phyloP scores from a whole-genome alignment of 2,797 vertebrate species.

The Salarias fasciatus region DNA sequence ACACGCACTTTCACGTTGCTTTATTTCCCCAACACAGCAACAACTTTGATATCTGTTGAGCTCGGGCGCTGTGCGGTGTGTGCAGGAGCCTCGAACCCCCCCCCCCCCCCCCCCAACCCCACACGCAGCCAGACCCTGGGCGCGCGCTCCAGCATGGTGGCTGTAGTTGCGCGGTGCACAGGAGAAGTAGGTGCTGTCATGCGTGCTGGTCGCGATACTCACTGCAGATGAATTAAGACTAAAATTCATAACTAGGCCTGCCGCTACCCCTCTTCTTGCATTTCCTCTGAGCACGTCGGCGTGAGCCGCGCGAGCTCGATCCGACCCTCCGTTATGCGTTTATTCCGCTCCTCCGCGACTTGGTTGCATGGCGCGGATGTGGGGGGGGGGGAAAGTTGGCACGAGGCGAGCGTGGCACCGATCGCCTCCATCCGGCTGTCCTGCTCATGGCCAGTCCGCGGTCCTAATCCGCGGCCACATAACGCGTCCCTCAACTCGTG shows the following conservation, averaged over 20 bases:
- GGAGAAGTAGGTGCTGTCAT: constrained; percentile 48
- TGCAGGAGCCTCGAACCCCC: neutral
- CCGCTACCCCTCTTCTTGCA: constrained; percentile 18
- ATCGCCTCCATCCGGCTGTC: constrained; percentile 59
- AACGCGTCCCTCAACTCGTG: constrained; percentile 21
- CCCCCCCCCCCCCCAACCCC: neutral
- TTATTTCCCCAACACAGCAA: neutral
- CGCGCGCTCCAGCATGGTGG: constrained; percentile 29
- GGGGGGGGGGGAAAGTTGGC: constrained; percentile 74
- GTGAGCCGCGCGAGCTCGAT: constrained; percentile 32
- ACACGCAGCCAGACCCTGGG: neutral
- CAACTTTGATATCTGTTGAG: constrained; percentile 66
- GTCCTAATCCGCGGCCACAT: constrained; percentile 21
- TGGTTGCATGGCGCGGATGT: constrained; percentile 40
- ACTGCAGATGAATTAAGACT: constrained; percentile 61
- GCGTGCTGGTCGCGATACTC: constrained; percentile 32
- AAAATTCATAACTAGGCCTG: constrained; percentile 57
- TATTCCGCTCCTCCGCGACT: constrained; percentile 40
- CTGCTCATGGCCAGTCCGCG: constrained; percentile 34
- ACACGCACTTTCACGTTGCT: constrained; percentile 24
- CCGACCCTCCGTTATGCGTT: constrained; percentile 39
- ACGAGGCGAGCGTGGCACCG: constrained; percentile 42
- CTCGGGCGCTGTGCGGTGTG: constrained; percentile 8
- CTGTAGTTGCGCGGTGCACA: constrained; percentile 14
- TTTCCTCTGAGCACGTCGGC: constrained; percentile 13